A percentile compares a stretch with the other conserved stretches of the same genome.
Evolutionary conservation across 2,888 invertebrate species (phyloP).

Genomic region (Parochlus steinenii): DNA sequence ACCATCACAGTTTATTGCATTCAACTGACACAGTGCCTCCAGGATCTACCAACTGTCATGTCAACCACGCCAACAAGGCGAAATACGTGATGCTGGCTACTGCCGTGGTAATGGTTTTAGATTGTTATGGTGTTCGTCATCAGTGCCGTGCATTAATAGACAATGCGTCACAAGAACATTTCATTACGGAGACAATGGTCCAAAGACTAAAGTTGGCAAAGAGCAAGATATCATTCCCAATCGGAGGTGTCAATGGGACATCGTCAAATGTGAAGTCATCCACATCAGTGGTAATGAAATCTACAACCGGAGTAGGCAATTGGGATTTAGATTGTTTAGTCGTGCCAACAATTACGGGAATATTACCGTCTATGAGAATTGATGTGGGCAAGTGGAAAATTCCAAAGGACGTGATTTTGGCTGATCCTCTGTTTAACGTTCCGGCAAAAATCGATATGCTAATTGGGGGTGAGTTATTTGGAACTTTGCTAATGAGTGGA

Average conservation of each 20-base stretch:
- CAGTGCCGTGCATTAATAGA: background rate
- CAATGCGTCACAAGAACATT: background rate
- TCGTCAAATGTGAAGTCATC: background rate
- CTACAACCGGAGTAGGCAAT: background rate
- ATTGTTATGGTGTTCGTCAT: background rate
- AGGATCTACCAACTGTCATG: no score
- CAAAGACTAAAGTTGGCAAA: background rate
- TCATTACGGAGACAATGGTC: background rate
- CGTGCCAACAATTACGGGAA: background rate
- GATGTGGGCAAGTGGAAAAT: background rate
- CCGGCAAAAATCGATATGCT: background rate
- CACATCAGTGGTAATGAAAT: background rate
- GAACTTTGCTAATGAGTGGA: background rate
- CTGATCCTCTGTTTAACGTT: slow-evolving; percentile 2
- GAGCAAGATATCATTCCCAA: background rate
- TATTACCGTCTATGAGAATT: background rate
- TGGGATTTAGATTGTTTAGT: background rate
- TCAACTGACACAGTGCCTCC: no score
- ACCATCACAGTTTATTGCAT: no score
- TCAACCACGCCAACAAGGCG: no score
- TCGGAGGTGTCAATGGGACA: background rate
- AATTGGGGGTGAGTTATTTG: background rate
- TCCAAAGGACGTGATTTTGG: background rate
- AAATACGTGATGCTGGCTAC: background rate
- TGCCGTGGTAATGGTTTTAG: background rate